phyloP scores from a whole-genome alignment of 2,113 vertebrate species.

The Circaetus cinerascens region DNA sequence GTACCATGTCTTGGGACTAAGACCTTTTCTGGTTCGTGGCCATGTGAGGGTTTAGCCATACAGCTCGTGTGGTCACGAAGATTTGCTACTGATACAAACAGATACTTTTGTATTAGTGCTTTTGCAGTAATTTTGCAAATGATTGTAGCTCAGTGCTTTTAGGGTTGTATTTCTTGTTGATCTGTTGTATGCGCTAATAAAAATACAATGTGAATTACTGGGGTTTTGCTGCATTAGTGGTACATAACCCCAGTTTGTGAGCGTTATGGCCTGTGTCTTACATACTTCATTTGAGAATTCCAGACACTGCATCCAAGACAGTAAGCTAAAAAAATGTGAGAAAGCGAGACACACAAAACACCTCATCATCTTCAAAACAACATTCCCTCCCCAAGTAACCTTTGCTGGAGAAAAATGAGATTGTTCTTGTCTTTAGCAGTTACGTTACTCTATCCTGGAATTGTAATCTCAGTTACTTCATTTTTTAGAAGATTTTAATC shows the following conservation, averaged over 20 bases:
- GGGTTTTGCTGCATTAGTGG: fast-evolving
- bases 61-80: background rate
- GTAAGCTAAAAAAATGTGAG: background rate
- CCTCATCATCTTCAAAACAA: background rate
- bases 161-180: background rate
- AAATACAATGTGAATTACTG: background rate
- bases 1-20: fast-evolving
- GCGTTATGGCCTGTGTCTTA: background rate
- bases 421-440: background rate
- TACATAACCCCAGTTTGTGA: fast-evolving
- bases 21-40: fast-evolving
- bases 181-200: background rate
- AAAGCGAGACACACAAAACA: background rate
- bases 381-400: background rate
- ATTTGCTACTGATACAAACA: background rate
- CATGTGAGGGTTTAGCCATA: fast-evolving
- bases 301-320: background rate
- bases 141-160: fast-evolving
- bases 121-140: background rate
- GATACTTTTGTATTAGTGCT: background rate
- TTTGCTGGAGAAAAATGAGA: fast-evolving
- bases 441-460: background rate
- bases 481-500: background rate
- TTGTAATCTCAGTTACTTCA: background rate
- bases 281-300: fast-evolving